Evolutionary conservation across 2,888 invertebrate genomes (phyloP), one percentile per base, ranked within the genome.

Genomic region (Globia sparganii): DNA sequence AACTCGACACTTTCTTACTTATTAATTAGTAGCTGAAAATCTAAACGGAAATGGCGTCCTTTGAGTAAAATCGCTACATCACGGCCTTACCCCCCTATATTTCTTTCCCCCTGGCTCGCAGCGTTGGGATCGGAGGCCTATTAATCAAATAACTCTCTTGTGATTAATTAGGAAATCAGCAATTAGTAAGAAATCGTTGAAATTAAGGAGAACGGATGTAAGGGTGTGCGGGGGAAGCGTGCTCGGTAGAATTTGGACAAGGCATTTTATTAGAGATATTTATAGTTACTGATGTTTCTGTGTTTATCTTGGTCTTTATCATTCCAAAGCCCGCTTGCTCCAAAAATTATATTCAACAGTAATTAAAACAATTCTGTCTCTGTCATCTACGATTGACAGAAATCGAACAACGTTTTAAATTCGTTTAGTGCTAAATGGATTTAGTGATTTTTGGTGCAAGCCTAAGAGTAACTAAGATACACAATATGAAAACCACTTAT

Each of bases 131-230:
- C 91, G 91, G 92, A 91, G 92, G 91, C 94, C 94, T 93, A 96
- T 96, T 96, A 96, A 96, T 96, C 95, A 96, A 95, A 95, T 92
- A 92, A 94, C 93, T 92, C 94, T 91, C 92, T 88, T 82, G 95
- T 96, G 96, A 96, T 96, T 95, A 96, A 96, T 96, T 96, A 94
- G 94, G 92, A 94, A 96, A 96, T 95, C 94, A 93, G 95, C 92
- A 95, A 96, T 96, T 95, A 96, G 93, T 90, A 88, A 88, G 90
- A 91, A 94, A 94, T 93, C 90, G 92, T 91, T 87, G 88, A 92
- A 93, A 93, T 94, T 92, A 92, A 91, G 91, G 86, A 90, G 86
- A 88, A 83, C 77, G 71, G 70, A 74, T 64, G 43, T 59, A 34
- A 37, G 8, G 67, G 65, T 70, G 68, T 75, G 8, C 11, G 37